Evolutionary conservation across 2,113 vertebrate genomes (phyloP).

Genomic region (Vidua chalybeata): DNA sequence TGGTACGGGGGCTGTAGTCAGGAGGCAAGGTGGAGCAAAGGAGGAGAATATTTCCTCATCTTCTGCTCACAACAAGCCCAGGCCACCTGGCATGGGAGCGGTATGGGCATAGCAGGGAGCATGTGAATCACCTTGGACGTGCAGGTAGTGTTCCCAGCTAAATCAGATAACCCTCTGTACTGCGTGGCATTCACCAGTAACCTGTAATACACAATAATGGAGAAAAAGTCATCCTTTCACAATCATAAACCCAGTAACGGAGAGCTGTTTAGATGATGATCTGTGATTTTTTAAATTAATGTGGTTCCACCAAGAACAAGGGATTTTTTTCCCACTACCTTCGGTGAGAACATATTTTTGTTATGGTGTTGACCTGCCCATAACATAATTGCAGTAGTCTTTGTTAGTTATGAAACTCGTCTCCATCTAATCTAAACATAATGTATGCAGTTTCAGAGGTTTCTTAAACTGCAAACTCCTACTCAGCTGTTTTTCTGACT

Average conservation of each 20-base stretch:
- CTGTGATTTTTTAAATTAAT: not conserved
- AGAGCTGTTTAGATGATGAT: not conserved
- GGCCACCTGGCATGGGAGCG: not conserved
- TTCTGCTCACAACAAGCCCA: not conserved
- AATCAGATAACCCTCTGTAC: not conserved
- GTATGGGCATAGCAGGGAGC: not conserved
- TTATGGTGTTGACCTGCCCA: slow-evolving; percentile 8
- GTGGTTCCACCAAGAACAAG: not conserved
- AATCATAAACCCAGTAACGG: not conserved
- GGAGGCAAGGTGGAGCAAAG: not conserved
- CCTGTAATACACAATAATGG: not conserved
- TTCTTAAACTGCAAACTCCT: slow-evolving; percentile 59
- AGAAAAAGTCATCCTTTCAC: not conserved
- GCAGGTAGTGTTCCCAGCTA: not conserved
- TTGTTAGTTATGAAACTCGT: slow-evolving; percentile 53
- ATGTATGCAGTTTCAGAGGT: slow-evolving; percentile 64
- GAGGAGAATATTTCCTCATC: not conserved
- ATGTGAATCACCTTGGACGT: not conserved
- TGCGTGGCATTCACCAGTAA: not conserved
- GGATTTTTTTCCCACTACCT: not conserved
- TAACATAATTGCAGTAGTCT: slow-evolving; percentile 32
- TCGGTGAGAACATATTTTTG: not conserved
- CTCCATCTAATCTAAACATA: slow-evolving; percentile 55
- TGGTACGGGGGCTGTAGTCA: slow-evolving; percentile 4
- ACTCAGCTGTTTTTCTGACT: slow-evolving; percentile 60